Evolutionary conservation across 2,888 invertebrate genomes (phyloP).

Genomic region (Terebella lapidaria): DNA sequence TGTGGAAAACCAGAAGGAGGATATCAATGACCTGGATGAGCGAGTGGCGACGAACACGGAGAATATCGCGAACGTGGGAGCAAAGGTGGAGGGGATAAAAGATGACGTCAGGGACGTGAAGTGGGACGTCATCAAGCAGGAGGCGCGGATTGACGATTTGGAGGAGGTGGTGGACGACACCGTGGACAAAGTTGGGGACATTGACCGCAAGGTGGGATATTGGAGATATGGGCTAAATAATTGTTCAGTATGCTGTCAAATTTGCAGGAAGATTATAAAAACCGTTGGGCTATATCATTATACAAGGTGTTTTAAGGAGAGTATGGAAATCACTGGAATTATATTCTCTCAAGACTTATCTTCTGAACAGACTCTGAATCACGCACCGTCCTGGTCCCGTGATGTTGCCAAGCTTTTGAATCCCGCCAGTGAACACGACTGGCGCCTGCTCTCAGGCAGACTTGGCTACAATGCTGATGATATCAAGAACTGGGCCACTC

Average conservation of each 20-base stretch:
- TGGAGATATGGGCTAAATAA: too few species aligned
- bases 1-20: constrained; percentile 7
- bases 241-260: too few species aligned
- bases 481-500: constrained; percentile 44
- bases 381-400: constrained; percentile 47
- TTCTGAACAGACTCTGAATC: constrained; percentile 39
- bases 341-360: too few species aligned
- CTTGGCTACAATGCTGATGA: constrained; percentile 45
- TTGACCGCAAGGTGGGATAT: constrained; percentile 43
- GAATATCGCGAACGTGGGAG: constrained; percentile 4
- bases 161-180: constrained; percentile 21
- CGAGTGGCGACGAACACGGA: constrained; percentile 2
- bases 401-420: constrained; percentile 45
- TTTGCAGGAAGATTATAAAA: too few species aligned
- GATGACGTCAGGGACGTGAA: constrained; percentile 7
- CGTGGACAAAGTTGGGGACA: constrained; percentile 21
- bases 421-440: constrained; percentile 30
- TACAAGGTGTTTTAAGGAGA: too few species aligned
- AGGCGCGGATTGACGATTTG: too few species aligned
- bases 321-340: too few species aligned
- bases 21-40: constrained; percentile 3
- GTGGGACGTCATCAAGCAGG: constrained; percentile 4
- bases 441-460: too few species aligned
- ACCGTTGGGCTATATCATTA: too few species aligned
- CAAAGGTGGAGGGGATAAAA: background rate